Base-by-base conservation (phyloP, 1,140 invertebrate species). In the Eumaeus atala region DNA sequence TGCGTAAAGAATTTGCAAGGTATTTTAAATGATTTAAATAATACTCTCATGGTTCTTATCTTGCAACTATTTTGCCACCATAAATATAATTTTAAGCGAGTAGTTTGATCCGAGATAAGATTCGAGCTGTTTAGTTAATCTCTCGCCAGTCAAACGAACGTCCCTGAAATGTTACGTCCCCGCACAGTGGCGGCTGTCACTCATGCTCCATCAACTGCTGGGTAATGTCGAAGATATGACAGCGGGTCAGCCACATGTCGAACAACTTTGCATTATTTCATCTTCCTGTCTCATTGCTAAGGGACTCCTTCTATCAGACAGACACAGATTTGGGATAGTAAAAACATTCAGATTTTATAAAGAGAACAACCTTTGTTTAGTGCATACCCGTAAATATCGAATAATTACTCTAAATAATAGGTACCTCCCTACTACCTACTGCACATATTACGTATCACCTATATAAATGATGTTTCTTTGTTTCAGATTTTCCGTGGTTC, bases 181-280 rank as follows among this genome's bases (percentile, higher is more conserved):
- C 65, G 65, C 59, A 58, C 69, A 48, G 65, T 59, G 61, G 58
- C 61, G 70, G 64, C 70, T 86, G 84, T 86, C 84, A 84, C 81
- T 87, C 86, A 88, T 87, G 83, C 84, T 77, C 70, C 84, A 87
- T 88, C 83, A 87, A 87, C 74, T 82, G 80, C 70, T 83, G 72
- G 73, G 77, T 79, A 77, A 78, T 69, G 72, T 77, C 72, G 67
- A 70, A 71, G 77, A 74, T 87, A 78, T 87, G 78, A 87, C 75
- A 70, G 54, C 70, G 71, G 81, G 80, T 87, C 84, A 85, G 70
- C 77, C 84, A 88, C 72, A 85, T 88, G 85, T 79, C 71, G 72
- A 71, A 84, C 77, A 72, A 79, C 73, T 28, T 28, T 28, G 76
- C 68, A 73, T 50, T 79, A 84, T 78, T 75, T 73, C 71, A 78